phyloP scores from a whole-genome alignment of 2,797 vertebrate species.

The Propithecus perrieri region DNA sequence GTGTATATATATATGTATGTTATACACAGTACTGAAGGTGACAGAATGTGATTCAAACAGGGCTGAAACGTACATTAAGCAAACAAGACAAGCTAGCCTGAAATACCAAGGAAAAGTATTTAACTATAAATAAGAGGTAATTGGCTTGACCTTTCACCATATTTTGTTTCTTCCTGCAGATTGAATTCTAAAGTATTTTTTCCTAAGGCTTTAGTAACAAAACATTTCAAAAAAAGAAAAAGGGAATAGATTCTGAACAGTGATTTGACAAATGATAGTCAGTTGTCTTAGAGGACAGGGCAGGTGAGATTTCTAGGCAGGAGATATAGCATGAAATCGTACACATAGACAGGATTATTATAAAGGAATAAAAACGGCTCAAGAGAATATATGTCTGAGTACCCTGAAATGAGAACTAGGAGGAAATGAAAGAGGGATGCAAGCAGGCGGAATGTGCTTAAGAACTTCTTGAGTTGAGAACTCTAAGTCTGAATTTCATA shows the following conservation, averaged over 20 bases:
- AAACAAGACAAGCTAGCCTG: constrained; percentile 35
- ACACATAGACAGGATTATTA: constrained; percentile 40
- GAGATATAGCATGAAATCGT: neutral
- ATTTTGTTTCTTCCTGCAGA: neutral
- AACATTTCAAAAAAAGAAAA: neutral
- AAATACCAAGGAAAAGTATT: constrained; percentile 34
- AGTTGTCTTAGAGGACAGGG: constrained; percentile 31
- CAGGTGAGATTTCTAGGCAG: constrained; percentile 40
- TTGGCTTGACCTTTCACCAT: neutral
- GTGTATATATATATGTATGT: neutral
- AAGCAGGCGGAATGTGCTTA: neutral
- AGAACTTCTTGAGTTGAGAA: constrained; percentile 49
- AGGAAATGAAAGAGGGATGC: constrained; percentile 39
- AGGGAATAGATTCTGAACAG: constrained; percentile 25
- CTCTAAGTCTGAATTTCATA: constrained; percentile 48
- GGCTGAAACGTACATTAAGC: neutral
- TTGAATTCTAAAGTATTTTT: constrained; percentile 49
- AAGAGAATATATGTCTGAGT: constrained; percentile 16
- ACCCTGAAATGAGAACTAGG: constrained; percentile 51
- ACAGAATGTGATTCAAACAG: neutral
- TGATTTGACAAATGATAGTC: constrained; percentile 42
- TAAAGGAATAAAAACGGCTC: constrained; percentile 52
- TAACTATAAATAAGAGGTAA: constrained; percentile 31
- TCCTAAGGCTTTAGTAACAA: constrained; percentile 7
- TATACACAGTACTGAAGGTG: neutral